Conservation (phyloP, 2,888 invertebrate species). For the Capitulum mitella region DNA sequence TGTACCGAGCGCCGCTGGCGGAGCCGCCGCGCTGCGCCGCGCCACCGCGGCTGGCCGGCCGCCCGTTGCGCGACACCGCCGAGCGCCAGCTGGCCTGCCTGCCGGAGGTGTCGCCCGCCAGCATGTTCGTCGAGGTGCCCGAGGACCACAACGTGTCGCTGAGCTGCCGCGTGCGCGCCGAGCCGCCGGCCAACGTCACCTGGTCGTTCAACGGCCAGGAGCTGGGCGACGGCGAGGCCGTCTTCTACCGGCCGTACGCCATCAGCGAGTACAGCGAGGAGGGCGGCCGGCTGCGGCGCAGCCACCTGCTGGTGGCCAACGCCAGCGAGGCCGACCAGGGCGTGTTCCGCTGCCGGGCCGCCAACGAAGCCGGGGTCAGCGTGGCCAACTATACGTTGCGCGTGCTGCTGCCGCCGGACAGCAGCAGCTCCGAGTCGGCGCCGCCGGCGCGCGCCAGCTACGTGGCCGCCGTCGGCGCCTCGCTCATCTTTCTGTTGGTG, state of each 20-base stretch:
- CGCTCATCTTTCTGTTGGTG: constrained; percentile 13
- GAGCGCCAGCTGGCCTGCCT: constrained; percentile 80
- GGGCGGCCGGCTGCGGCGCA: neutral
- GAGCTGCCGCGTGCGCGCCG: neutral
- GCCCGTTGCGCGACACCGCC: constrained; percentile 65
- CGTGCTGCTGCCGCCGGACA: neutral
- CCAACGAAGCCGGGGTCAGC: constrained; percentile 5
- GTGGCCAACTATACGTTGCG: neutral
- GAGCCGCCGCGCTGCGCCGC: constrained; percentile 64
- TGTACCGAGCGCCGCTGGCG: constrained; percentile 57
- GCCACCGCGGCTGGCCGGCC: constrained; percentile 45
- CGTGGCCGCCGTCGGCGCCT: constrained; percentile 27
- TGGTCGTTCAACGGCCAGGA: constrained; percentile 9
- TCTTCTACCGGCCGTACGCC: neutral
- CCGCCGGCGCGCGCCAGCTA: constrained; percentile 26
- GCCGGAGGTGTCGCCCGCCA: constrained; percentile 52
- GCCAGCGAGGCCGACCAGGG: neutral
- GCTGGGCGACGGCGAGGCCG: neutral
- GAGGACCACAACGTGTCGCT: neutral
- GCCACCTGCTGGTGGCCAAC: neutral
- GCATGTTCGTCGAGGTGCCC: constrained; percentile 20
- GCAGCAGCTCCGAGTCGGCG: constrained; percentile 17
- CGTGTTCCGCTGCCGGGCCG: neutral
- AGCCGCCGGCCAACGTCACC: constrained; percentile 17
- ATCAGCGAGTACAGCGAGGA: neutral